These are phyloP conservation scores for Morbakka virulenta DNA, from an alignment of 30 jellyfish, hydroid and myxozoan genomes.

Conservation along the genomic window DNA sequence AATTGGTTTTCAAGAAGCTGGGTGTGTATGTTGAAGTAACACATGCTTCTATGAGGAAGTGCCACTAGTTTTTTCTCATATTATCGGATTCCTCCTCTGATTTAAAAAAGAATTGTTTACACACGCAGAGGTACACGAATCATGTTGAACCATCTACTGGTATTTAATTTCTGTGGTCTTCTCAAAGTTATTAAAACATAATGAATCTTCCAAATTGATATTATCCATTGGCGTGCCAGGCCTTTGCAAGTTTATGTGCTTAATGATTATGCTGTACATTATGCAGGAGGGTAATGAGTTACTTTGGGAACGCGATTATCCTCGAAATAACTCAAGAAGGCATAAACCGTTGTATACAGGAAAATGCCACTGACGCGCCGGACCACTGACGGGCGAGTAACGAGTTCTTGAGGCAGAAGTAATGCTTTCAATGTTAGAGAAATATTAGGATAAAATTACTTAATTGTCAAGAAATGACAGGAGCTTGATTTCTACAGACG, in stretches of 20 bases:
- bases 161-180: background rate
- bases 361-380: constrained; percentile 10
- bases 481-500: background rate
- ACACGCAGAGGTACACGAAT: constrained; percentile 11
- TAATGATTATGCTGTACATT: constrained; percentile 23
- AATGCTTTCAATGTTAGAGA: constrained; percentile 7
- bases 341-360: constrained; percentile 16
- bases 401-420: background rate
- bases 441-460: background rate
- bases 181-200: background rate
- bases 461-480: background rate
- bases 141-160: background rate
- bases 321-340: constrained; percentile 7
- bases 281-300: constrained; percentile 16
- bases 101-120: constrained; percentile 1
- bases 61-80: background rate
- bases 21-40: constrained; percentile 2
- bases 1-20: constrained; percentile 6
- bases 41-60: background rate
- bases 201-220: constrained; percentile 7
- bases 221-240: background rate
- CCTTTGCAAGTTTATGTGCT: constrained; percentile 7
- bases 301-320: constrained; percentile 26
- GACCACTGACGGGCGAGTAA: constrained; percentile 10
- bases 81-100: background rate